These are phyloP conservation scores for Thymelicus acteon DNA, from an alignment of 2,888 invertebrate species.

Conservation along the genomic window DNA sequence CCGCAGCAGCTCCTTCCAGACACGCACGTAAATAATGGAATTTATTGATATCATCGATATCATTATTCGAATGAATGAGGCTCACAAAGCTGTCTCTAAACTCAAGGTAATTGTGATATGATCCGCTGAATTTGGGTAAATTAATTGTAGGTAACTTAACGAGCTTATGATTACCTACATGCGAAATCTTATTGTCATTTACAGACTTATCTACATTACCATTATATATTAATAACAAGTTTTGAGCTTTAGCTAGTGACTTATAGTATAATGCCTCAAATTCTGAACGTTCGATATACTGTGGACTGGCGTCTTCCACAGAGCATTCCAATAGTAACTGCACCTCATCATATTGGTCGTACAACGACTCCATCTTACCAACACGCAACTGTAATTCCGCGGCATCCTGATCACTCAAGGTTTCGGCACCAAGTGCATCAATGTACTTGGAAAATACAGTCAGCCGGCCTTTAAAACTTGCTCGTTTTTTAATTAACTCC, in stretches of 20 bases:
- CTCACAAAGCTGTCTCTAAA: constrained; percentile 7
- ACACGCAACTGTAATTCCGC: neutral
- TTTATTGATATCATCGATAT: constrained; percentile 8
- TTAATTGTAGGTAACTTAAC: constrained; percentile 11
- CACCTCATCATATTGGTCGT: constrained; percentile 8
- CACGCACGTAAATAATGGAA: neutral
- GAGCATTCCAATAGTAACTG: neutral
- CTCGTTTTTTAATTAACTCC: too few relatives aligned
- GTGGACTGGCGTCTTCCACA: neutral
- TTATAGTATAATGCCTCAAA: neutral
- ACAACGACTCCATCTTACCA: neutral
- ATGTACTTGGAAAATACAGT: too few relatives aligned
- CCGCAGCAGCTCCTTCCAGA: constrained; percentile 11
- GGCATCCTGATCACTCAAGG: neutral
- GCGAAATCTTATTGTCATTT: neutral
- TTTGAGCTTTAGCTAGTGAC: neutral
- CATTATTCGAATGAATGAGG: neutral
- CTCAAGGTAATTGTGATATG: constrained; percentile 2
- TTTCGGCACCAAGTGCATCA: too few relatives aligned
- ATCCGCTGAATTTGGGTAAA: neutral
- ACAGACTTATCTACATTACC: neutral
- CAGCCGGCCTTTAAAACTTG: too few relatives aligned
- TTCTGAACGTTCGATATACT: neutral
- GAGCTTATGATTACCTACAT: neutral
- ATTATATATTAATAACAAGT: neutral